Evolutionary conservation across 2,113 vertebrate species (phyloP), one percentile per base, ranked within the genome.

Genomic region (Eudyptes chrysolophus): DNA sequence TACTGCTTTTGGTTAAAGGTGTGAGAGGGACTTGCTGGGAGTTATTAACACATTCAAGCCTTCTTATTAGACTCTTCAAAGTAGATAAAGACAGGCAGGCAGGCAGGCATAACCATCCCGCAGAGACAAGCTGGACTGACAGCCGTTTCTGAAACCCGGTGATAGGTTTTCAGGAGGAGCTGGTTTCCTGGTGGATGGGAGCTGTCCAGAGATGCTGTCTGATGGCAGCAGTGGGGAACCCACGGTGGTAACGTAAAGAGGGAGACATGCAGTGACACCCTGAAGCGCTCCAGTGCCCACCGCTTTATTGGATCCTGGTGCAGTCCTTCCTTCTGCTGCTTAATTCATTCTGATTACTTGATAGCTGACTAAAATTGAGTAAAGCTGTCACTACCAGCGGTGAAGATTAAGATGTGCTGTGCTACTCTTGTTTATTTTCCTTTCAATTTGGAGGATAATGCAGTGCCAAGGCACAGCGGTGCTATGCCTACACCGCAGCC

Each of bases 341-440:
- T 94, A 94, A 94, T 96, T 95, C 57, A 24, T 96, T 86, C 89
- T 74, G 74, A 83, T 95, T 92, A 74, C 76, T 94, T 44, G 2
- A 20, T 92, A 94, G 88, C 92, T 89, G 79, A 55, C 70, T 96
- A 88, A 81, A 96, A 96, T 64, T 70, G 71, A 95, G 90, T 96
- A 71, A 87, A 96, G 57, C 87, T 95, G 93, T 94, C 80, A 51
- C 92, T 93, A 76, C 55, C 42, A n/a, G 54, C 3, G 0, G 80
- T 38, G 82, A 92, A 94, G 87, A 96, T 89, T 55, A 96, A 95
- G 97, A 96, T 82, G 44, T 70, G 90, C 46, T 77, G 62, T 52
- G 66, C 36, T 71, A 15, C 54, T 92, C 38, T 10, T 69, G 89
- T 85, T 87, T 88, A 46, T 92, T 95, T 93, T 91, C 60, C 84